A percentile compares a stretch with the other conserved stretches of the same genome.
These are phyloP conservation scores for Steinernema khuongi DNA, from an alignment of 1,140 invertebrate species.

Conservation along the genomic window DNA sequence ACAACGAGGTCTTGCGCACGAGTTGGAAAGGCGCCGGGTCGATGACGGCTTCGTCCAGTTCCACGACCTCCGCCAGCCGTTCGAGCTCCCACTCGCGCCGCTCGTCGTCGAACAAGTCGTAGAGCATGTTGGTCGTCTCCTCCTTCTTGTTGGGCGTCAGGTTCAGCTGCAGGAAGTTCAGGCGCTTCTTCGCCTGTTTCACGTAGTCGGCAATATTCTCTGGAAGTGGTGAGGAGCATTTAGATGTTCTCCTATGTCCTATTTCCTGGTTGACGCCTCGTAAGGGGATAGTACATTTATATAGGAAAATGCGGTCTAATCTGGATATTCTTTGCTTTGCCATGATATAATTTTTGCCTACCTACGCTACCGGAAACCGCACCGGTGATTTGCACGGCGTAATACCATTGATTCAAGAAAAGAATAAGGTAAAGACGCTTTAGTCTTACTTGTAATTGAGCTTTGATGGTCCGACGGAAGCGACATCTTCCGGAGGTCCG, in stretches of 20 bases:
- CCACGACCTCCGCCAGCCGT: constrained; percentile 69
- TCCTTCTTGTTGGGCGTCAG: constrained; percentile 39
- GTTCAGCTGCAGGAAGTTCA: constrained; percentile 39
- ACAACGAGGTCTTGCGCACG: constrained; percentile 88
- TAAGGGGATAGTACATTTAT: no score
- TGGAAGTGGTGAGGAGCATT: no score
- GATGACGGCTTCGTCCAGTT: constrained; percentile 81
- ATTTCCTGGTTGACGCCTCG: no score
- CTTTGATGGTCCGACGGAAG: constrained; percentile 32
- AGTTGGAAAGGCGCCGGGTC: constrained; percentile 98
- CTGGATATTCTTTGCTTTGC: no score
- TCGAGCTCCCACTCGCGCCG: constrained; percentile 54
- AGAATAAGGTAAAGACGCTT: no score
- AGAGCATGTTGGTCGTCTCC: constrained; percentile 30
- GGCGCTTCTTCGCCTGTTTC: constrained; percentile 48
- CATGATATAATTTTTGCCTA: no score
- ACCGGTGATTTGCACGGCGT: no score
- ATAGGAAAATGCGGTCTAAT: no score
- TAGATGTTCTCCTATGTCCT: no score
- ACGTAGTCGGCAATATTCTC: constrained; percentile 51
- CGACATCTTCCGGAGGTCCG: not conserved
- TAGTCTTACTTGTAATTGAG: constrained; percentile 39
- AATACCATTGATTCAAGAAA: no score
- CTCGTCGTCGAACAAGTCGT: constrained; percentile 54
- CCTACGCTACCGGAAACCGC: no score